Evolutionary conservation across 1,140 invertebrate species (phyloP).

Genomic region (Papilio xuthus): DNA sequence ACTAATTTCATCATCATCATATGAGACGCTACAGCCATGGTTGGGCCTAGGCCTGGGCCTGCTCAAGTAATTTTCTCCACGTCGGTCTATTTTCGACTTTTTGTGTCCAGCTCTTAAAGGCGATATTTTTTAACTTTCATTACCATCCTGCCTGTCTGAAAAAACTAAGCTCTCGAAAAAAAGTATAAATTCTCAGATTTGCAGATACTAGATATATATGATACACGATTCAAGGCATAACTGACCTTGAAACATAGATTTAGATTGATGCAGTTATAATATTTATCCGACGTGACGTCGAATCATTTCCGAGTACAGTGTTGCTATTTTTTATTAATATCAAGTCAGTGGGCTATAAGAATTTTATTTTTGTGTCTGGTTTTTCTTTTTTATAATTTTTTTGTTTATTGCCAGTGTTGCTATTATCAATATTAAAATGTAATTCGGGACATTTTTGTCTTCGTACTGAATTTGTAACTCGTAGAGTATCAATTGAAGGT

Average conservation of each 20-base stretch:
- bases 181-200: background rate
- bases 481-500: background rate
- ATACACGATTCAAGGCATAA: background rate
- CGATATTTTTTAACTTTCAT: no score
- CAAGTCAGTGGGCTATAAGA: background rate
- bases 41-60: no score
- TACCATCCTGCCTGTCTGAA: background rate
- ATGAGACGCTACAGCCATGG: no score
- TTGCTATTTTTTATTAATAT: background rate
- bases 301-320: background rate
- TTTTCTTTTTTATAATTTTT: background rate
- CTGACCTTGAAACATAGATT: background rate
- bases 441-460: background rate
- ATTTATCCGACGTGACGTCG: conserved; percentile 12
- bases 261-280: conserved; percentile 13
- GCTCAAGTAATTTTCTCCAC: no score
- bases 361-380: background rate
- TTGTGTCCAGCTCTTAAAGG: no score
- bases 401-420: background rate
- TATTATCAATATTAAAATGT: background rate
- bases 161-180: background rate
- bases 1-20: background rate
- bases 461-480: background rate
- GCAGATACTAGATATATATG: background rate
- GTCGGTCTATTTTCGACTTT: no score